phyloP scores from a whole-genome alignment of 2,113 vertebrate genomes.

The Parotia lawesii region DNA sequence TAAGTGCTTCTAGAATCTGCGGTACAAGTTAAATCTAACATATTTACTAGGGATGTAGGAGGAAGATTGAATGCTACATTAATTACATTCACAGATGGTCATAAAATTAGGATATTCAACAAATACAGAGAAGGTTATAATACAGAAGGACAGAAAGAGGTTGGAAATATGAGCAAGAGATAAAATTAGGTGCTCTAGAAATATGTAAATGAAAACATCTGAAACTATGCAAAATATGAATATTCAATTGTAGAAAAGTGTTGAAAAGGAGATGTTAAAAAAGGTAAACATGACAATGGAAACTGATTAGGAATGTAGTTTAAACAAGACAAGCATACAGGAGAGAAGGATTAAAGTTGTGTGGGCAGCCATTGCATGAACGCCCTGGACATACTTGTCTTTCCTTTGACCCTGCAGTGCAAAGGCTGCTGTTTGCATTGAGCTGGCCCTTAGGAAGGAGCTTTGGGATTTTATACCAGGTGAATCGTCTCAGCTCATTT shows the following conservation, averaged over 20 bases:
- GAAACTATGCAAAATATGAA: neutral
- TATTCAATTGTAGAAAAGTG: neutral
- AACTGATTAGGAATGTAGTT: neutral
- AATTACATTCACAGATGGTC: conserved; percentile 63
- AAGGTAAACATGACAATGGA: neutral
- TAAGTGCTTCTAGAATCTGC: neutral
- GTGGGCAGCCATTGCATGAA: neutral
- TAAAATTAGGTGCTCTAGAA: conserved; percentile 20
- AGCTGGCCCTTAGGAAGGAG: neutral
- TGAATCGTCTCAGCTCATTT: neutral
- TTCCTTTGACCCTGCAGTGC: neutral
- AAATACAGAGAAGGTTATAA: conserved; percentile 19
- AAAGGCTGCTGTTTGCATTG: neutral
- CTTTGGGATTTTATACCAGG: neutral
- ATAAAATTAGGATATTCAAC: neutral
- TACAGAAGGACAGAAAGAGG: conserved; percentile 17
- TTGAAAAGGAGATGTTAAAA: neutral
- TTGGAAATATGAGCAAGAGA: neutral
- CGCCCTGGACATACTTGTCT: neutral
- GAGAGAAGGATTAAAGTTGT: neutral
- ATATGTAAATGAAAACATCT: conserved; percentile 17
- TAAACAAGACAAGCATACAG: neutral
- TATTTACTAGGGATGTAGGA: conserved; percentile 46
- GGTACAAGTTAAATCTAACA: conserved; percentile 22
- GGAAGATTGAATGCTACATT: conserved; percentile 15